Evolutionary conservation across 2,888 invertebrate genomes (phyloP).

Genomic region (Scelioninae gen. 2): DNA sequence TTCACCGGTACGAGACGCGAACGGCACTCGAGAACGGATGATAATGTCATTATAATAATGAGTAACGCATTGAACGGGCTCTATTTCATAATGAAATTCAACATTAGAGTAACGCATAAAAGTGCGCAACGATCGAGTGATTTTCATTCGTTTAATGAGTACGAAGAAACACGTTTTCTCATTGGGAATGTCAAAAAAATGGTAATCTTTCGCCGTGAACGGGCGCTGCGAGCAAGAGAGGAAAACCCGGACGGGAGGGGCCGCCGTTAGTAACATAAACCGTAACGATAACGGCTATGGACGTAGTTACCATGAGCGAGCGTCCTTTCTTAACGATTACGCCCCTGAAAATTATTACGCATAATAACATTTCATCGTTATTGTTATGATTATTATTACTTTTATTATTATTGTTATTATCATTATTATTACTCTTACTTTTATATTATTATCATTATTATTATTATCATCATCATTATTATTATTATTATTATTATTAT

Average conservation of each 20-base stretch:
- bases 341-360: slow-evolving; percentile 74
- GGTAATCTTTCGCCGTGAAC: slow-evolving; percentile 59
- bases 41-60: slow-evolving; percentile 59
- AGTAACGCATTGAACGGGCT: slow-evolving; percentile 44
- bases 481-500: slow-evolving; percentile 61
- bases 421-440: slow-evolving; percentile 64
- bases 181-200: slow-evolving; percentile 62
- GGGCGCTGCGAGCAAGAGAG: slow-evolving; percentile 58
- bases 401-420: slow-evolving; percentile 69
- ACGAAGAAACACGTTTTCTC: slow-evolving; percentile 60
- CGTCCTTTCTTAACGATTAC: slow-evolving; percentile 75
- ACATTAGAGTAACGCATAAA: slow-evolving; percentile 54
- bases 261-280: slow-evolving; percentile 73
- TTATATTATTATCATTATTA: slow-evolving; percentile 54
- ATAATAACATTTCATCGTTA: slow-evolving; percentile 74
- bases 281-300: slow-evolving; percentile 76
- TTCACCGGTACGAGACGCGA: slow-evolving; percentile 30
- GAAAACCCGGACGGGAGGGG: slow-evolving; percentile 61
- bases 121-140: slow-evolving; percentile 60
- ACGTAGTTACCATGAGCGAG: slow-evolving; percentile 72
- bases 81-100: slow-evolving; percentile 60
- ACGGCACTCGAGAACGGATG: slow-evolving; percentile 39
- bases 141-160: slow-evolving; percentile 61
- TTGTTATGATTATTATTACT: slow-evolving; percentile 73
- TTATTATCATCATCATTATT: slow-evolving; percentile 55